Evolutionary conservation across 2,888 invertebrate species (phyloP), one percentile per base, ranked within the genome.

Genomic region (Papilio gigon): DNA sequence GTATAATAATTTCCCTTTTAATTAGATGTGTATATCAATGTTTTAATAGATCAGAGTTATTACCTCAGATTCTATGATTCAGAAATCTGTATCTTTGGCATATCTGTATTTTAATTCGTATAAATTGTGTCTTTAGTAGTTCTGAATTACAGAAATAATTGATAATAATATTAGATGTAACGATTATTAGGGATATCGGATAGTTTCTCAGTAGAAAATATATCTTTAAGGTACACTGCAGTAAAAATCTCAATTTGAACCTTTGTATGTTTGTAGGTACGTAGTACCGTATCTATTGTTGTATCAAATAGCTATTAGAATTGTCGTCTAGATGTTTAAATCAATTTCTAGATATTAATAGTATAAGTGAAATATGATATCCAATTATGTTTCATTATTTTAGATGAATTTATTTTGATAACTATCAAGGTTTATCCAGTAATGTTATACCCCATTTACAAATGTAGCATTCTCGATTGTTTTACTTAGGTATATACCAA

Each of bases 401-500:
- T 89, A 84, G 88, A 90, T 75, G 76, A 80, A 74, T 84, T 89
- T 90, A 89, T 89, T 91, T 90, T 90, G 88, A 89, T 90, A 88
- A 81, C 73, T 77, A 78, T 80, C 80, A 80, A 78, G 76, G 86
- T 84, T 84, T 86, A 85, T 79, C 83, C 80, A 74, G 73, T 77
- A 75, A 71, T 75, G 74, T 77, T 74, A 71, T 75, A 77, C 47
- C 65, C 22, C 67, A 68, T 73, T 75, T 75, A 75, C 72, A 75
- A 59, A 50, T 64, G 58, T 65, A 66, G 37, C 53, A 44, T 37
- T 53, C 61, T 35, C 64, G 60, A 61, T 61, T 71, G 30, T 50
- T 71, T 70, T 63, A 40, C 20, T 37, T 60, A 53, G 61, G 35
- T 65, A 37, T 37, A 66, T 56, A 20, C 53, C 53, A 37, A 22